These are phyloP conservation scores for Fragum whitleyi DNA, from an alignment of 2,888 invertebrate species.

Conservation along the genomic window DNA sequence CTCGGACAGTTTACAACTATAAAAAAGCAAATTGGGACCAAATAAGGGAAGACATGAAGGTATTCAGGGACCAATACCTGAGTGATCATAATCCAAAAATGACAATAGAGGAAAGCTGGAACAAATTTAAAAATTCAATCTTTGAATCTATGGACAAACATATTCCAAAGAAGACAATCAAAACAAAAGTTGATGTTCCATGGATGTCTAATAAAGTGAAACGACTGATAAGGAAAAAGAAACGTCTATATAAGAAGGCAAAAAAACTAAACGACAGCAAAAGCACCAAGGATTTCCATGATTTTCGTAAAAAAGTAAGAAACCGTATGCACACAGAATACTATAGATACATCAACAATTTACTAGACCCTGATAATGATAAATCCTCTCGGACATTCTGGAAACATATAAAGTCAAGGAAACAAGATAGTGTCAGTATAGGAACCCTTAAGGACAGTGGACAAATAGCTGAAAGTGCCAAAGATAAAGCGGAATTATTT, in stretches of 20 bases:
- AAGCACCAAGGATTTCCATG: no score
- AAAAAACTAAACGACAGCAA: neutral
- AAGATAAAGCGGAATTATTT: conserved; percentile 45
- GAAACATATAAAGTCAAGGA: conserved; percentile 36
- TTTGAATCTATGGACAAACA: neutral
- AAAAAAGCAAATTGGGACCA: conserved; percentile 36
- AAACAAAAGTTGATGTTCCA: conserved; percentile 4
- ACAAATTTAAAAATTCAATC: conserved; percentile 9
- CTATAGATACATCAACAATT: conserved; percentile 27
- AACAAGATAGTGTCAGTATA: conserved; percentile 39
- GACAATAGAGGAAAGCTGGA: conserved; percentile 9
- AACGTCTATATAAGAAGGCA: conserved; percentile 25
- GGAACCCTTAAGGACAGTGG: conserved; percentile 36
- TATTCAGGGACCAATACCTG: conserved; percentile 7
- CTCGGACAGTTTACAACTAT: conserved; percentile 27
- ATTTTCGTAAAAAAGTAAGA: no score
- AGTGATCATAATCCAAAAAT: neutral
- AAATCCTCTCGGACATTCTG: conserved; percentile 34
- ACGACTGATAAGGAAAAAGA: conserved; percentile 24
- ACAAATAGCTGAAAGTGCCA: conserved; percentile 22
- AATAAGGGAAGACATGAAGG: neutral
- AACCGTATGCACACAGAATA: conserved; percentile 34
- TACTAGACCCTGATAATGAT: no score
- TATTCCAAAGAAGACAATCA: conserved; percentile 12
- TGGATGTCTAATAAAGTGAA: conserved; percentile 26